A percentile compares a stretch with the other conserved stretches of the same genome.
Conservation (phyloP, 2,797 vertebrate genomes). For the Salmo trutta region DNA sequence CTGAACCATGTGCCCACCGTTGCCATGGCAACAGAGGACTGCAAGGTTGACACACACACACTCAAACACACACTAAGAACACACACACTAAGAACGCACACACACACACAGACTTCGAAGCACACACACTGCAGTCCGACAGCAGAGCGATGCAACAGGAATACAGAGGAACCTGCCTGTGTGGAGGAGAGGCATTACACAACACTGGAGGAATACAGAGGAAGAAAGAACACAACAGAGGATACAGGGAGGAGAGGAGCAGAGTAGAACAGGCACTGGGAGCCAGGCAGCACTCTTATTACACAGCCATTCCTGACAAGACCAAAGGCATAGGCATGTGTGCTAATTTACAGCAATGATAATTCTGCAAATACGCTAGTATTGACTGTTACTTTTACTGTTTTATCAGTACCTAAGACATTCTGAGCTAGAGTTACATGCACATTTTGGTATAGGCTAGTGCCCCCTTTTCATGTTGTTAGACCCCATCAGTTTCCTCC, state of each 20-base stretch:
- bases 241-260: slow-evolving; percentile 6
- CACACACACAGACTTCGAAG: slow-evolving; percentile 1
- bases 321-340: neutral
- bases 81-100: slow-evolving; percentile 2
- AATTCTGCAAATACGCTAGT: neutral
- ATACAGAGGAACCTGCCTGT: slow-evolving; percentile 76
- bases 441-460: no score
- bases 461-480: no score
- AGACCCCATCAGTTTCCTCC: neutral
- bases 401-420: neutral
- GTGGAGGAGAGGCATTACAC: slow-evolving; percentile 71
- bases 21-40: slow-evolving; percentile 79
- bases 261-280: neutral
- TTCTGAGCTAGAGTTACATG: no score
- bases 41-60: slow-evolving; percentile 67
- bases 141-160: slow-evolving; percentile 76
- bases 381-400: neutral
- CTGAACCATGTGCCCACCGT: slow-evolving; percentile 76
- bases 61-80: slow-evolving; percentile 3
- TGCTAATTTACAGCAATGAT: neutral
- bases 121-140: slow-evolving; percentile 54
- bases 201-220: slow-evolving; percentile 68
- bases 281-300: neutral
- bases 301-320: neutral
- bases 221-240: slow-evolving; percentile 47